Evolutionary conservation across 1,140 invertebrate genomes (phyloP).

Genomic region (Brachionus asplanchnoidis): DNA sequence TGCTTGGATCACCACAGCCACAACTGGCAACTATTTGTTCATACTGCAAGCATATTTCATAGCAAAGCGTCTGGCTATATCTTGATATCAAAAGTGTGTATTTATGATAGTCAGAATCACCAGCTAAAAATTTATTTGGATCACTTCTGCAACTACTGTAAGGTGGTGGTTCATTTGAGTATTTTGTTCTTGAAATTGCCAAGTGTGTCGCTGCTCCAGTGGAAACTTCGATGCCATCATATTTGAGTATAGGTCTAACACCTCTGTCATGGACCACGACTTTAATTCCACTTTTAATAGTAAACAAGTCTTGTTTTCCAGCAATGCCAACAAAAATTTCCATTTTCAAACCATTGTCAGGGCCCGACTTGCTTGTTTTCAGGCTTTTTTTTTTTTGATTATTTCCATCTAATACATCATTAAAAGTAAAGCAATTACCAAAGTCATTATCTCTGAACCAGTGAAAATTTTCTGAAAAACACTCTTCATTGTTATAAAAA

Average conservation of each 20-base stretch:
- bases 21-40: conserved; percentile 24
- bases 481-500: not conserved
- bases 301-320: conserved; percentile 3
- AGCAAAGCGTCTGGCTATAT: conserved; percentile 5
- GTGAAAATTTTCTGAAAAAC: not conserved
- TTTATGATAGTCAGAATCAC: not conserved
- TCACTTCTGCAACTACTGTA: not conserved
- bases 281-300: not conserved
- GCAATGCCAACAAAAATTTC: conserved; percentile 9
- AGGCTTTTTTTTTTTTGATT: not conserved
- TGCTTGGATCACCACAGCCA: conserved; percentile 22
- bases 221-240: not conserved
- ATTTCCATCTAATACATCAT: not conserved
- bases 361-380: conserved; percentile 2
- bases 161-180: not conserved
- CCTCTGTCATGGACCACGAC: not conserved
- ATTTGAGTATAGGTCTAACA: conserved; percentile 6
- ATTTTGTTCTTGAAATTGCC: not conserved
- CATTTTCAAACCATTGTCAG: not conserved
- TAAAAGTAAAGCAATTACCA: conserved; percentile 32
- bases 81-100: not conserved
- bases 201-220: not conserved
- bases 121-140: not conserved
- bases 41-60: conserved; percentile 17
- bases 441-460: conserved; percentile 14